Percentiles rank a stretch among this genome's conserved stretches.
Evolutionary conservation across 2,113 vertebrate species (phyloP).

Genomic region (Alces alces): DNA sequence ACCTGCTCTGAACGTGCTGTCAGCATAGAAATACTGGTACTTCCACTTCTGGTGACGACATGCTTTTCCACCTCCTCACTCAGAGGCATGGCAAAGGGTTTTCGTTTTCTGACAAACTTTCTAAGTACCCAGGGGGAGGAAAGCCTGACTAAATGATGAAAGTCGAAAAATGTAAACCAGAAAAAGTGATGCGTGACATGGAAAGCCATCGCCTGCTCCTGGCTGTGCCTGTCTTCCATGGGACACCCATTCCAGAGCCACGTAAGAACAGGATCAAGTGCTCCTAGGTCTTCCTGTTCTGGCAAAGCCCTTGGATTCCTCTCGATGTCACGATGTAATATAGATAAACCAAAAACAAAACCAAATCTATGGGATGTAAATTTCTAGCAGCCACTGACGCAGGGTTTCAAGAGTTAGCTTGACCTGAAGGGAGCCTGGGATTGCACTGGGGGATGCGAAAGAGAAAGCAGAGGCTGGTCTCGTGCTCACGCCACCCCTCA

Average conservation of each 20-base stretch:
- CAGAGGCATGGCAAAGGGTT: background rate
- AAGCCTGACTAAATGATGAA: background rate
- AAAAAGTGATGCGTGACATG: background rate
- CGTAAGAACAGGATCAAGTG: background rate
- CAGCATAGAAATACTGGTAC: background rate
- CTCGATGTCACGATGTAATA: background rate
- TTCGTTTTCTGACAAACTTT: background rate
- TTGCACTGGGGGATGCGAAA: fast-evolving
- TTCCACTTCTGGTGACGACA: background rate
- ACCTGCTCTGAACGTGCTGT: background rate
- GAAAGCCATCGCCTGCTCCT: background rate
- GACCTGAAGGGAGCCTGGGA: background rate
- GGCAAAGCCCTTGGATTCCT: background rate
- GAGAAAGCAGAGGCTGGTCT: background rate
- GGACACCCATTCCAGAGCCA: background rate
- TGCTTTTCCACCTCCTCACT: background rate
- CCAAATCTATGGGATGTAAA: background rate
- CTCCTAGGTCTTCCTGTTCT: background rate
- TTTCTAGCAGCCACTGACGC: background rate
- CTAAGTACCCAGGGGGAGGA: background rate
- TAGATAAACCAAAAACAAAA: background rate
- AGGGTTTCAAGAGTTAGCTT: background rate
- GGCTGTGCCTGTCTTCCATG: background rate
- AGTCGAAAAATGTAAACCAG: background rate
- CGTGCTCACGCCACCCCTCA: background rate